A percentile compares a stretch with the other conserved stretches of the same genome.
phyloP scores from a whole-genome alignment of 2,113 vertebrate genomes.

The Apteryx mantelli region DNA sequence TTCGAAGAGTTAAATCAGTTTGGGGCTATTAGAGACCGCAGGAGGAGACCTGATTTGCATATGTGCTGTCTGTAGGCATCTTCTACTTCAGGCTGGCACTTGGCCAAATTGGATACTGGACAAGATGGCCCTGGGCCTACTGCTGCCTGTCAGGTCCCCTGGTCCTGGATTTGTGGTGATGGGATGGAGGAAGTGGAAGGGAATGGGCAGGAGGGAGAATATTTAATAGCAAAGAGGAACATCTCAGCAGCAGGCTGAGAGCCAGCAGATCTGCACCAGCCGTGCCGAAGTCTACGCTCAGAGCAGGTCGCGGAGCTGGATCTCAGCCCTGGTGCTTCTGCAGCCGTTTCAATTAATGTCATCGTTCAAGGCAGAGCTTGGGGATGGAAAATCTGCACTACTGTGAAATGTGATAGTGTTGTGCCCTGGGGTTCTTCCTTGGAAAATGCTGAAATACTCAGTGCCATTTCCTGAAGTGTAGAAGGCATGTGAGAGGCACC shows the following conservation, averaged over 20 bases:
- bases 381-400: not conserved
- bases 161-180: not conserved
- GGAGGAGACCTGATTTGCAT: slow-evolving; percentile 52
- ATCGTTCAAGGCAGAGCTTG: not conserved
- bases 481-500: not conserved
- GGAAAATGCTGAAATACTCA: not conserved
- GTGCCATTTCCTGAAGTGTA: not conserved
- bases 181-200: not conserved
- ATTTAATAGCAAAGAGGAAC: not conserved
- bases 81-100: not conserved
- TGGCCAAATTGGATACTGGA: slow-evolving; percentile 23
- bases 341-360: not conserved
- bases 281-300: fast-evolving
- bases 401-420: not conserved
- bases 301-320: not conserved
- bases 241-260: not conserved
- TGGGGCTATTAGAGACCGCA: slow-evolving; percentile 19
- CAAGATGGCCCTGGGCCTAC: slow-evolving; percentile 7
- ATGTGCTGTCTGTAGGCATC: slow-evolving; percentile 38
- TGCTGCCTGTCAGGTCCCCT: not conserved
- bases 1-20: slow-evolving; percentile 53
- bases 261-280: not conserved
- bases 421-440: not conserved
- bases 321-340: not conserved
- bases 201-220: not conserved